Evolutionary conservation across 2,888 invertebrate species (phyloP).

Genomic region (Drosophila mettleri): DNA sequence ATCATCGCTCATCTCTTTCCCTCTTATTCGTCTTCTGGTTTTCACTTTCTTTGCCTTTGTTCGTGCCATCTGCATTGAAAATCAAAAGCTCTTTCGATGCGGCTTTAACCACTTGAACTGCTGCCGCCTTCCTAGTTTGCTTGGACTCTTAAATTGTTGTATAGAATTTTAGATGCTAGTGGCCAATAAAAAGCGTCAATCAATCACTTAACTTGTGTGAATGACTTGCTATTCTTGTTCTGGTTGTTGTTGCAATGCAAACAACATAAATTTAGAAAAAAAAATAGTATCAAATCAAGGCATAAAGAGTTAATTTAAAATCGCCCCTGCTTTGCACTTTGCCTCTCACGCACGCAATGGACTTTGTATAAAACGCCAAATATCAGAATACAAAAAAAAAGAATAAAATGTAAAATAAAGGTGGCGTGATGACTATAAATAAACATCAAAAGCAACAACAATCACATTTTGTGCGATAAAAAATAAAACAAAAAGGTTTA

Average conservation of each 20-base stretch:
- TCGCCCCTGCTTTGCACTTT: slow-evolving; percentile 1
- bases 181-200: slow-evolving; percentile 32
- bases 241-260: slow-evolving; percentile 10
- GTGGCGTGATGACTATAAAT: slow-evolving; percentile 75
- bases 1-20: slow-evolving; percentile 1
- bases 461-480: slow-evolving; percentile 50
- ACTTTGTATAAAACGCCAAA: slow-evolving; percentile 32
- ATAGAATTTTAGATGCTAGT: slow-evolving; percentile 15
- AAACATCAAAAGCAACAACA: slow-evolving; percentile 52
- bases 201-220: slow-evolving; percentile 35
- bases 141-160: slow-evolving; percentile 24
- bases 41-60: slow-evolving; percentile 17
- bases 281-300: slow-evolving; percentile 7
- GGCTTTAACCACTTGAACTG: slow-evolving; percentile 16
- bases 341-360: slow-evolving; percentile 14
- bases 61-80: slow-evolving; percentile 9
- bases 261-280: slow-evolving; percentile 20
- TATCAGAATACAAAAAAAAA: slow-evolving; percentile 32
- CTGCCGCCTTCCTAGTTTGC: neutral
- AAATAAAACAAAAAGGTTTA: slow-evolving; percentile 29
- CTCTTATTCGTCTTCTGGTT: neutral
- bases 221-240: slow-evolving; percentile 5
- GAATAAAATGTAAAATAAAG: slow-evolving; percentile 19
- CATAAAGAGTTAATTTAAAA: slow-evolving; percentile 62
- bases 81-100: slow-evolving; percentile 5